Percentiles rank a stretch among this genome's conserved stretches.
Conservation (phyloP, 2,113 vertebrate genomes). For the Siphamia tubifer region DNA sequence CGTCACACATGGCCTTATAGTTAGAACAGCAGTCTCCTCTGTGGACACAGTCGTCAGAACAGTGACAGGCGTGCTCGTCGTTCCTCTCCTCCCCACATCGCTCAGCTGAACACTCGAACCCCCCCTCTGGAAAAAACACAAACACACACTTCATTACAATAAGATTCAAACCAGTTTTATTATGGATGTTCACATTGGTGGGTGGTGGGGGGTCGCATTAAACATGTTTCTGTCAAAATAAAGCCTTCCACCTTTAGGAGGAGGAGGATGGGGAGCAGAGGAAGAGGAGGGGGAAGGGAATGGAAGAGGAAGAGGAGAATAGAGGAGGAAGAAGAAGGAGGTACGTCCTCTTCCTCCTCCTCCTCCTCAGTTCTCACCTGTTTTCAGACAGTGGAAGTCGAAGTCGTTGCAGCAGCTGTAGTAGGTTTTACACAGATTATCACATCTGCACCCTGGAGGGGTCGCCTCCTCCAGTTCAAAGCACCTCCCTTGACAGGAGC, state of each 20-base stretch:
- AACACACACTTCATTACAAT: too few species aligned
- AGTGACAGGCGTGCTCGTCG: slow-evolving; percentile 91
- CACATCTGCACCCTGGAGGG: slow-evolving; percentile 92
- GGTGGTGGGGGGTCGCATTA: too few species aligned
- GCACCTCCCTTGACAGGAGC: slow-evolving; percentile 93
- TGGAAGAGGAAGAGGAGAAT: too few species aligned
- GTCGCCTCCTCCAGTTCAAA: slow-evolving; percentile 92
- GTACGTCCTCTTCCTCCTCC: too few species aligned
- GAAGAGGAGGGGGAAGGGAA: too few species aligned
- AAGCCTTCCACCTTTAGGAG: too few species aligned
- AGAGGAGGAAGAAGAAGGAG: too few species aligned
- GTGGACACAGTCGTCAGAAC: slow-evolving; percentile 92
- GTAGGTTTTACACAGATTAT: slow-evolving; percentile 98
- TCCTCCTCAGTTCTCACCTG: slow-evolving; percentile 78
- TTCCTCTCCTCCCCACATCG: slow-evolving; percentile 90
- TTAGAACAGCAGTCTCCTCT: slow-evolving; percentile 95
- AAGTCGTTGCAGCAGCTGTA: slow-evolving; percentile 96
- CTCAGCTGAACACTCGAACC: slow-evolving; percentile 90
- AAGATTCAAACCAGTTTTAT: too few species aligned
- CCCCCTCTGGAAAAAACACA: slow-evolving; percentile 79
- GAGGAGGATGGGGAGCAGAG: too few species aligned
- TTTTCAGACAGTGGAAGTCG: slow-evolving; percentile 92
- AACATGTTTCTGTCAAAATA: too few species aligned
- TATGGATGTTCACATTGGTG: too few species aligned
- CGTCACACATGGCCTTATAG: slow-evolving; percentile 91